These are phyloP conservation scores for Pyrgilauda ruficollis DNA, from an alignment of 2,113 vertebrate genomes.

Conservation along the genomic window DNA sequence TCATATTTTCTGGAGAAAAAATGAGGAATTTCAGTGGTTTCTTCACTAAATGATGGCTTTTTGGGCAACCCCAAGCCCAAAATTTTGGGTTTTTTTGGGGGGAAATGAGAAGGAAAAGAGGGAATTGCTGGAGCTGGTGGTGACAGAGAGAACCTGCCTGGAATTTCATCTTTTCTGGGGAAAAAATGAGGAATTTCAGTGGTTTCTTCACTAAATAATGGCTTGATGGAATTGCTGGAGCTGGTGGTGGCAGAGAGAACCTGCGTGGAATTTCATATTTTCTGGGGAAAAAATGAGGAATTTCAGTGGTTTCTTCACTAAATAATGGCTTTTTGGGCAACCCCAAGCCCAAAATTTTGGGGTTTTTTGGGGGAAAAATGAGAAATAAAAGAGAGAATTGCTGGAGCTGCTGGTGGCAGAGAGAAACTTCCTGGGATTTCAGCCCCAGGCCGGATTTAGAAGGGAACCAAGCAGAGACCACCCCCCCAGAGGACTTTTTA, in stretches of 20 bases:
- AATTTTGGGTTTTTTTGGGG: too few relatives aligned
- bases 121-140: background rate
- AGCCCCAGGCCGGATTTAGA: background rate
- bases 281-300: too few relatives aligned
- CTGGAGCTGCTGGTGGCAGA: background rate
- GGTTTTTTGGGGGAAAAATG: background rate
- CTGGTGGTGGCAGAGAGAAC: background rate
- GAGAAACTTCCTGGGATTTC: background rate
- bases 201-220: background rate
- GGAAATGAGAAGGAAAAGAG: background rate
- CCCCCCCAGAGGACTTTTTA: slow-evolving; percentile 17
- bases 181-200: accelerated
- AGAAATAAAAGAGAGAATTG: background rate
- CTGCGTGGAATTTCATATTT: background rate
- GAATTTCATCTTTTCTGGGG: background rate
- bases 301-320: accelerated
- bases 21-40: background rate
- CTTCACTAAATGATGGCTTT: too few relatives aligned
- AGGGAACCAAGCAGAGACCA: background rate
- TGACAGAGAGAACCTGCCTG: background rate
- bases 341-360: too few relatives aligned
- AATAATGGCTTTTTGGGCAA: background rate
- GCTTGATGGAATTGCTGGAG: too few relatives aligned
- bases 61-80: background rate
- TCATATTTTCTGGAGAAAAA: background rate